Percentiles rank a stretch among this genome's conserved stretches.
Evolutionary conservation across 1,140 invertebrate genomes (phyloP).

Genomic region (Venustaconcha ellipsiformis): DNA sequence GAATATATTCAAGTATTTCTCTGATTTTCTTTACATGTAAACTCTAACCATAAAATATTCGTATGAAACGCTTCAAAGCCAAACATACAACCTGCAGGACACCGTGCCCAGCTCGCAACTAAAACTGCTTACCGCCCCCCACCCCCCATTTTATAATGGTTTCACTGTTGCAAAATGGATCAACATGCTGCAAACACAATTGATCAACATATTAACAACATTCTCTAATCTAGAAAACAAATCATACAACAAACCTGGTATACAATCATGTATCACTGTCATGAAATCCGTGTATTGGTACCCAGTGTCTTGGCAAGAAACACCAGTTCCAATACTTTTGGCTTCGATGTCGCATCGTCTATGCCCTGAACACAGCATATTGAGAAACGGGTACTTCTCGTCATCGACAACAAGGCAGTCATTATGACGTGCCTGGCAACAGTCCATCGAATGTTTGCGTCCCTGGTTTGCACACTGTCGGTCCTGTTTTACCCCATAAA

Average conservation of each 20-base stretch:
- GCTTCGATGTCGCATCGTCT: conserved; percentile 36
- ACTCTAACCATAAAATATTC: no score
- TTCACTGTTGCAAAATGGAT: no score
- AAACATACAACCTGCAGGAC: no score
- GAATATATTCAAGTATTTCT: no score
- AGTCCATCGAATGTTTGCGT: conserved; percentile 22
- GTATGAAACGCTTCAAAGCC: no score
- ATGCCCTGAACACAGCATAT: conserved; percentile 50
- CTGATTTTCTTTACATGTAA: no score
- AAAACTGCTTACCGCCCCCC: no score
- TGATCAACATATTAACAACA: no score
- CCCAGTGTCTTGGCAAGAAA: conserved; percentile 16
- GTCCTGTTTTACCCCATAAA: conserved; percentile 46
- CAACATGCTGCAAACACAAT: no score
- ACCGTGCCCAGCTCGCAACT: no score
- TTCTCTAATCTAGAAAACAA: no score
- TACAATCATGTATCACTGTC: conserved; percentile 53
- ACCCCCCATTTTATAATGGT: no score
- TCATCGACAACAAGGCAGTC: conserved; percentile 50
- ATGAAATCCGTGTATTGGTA: conserved; percentile 38
- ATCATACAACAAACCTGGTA: conserved; percentile 35
- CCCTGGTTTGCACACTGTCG: conserved; percentile 26
- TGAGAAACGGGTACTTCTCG: conserved; percentile 42
- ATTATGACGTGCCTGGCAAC: conserved; percentile 37
- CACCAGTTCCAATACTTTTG: conserved; percentile 28